Percentiles rank a stretch among this genome's conserved stretches.
phyloP scores from a whole-genome alignment of 2,797 vertebrate species.

The Gallinago solitaria region DNA sequence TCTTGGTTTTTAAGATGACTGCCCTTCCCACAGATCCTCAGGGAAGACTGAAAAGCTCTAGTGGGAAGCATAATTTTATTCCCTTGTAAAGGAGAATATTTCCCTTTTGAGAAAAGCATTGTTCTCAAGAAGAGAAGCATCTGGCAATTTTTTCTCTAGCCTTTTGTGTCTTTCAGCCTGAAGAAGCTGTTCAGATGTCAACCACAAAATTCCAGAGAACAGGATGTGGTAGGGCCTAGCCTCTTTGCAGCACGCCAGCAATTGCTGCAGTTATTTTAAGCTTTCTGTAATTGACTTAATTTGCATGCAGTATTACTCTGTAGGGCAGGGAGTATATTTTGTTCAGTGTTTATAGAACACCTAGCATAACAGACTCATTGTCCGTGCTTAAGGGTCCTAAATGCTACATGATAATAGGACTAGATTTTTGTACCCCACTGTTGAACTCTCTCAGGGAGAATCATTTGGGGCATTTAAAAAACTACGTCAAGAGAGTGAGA shows the following conservation, averaged over 20 bases:
- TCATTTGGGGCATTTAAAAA: not conserved
- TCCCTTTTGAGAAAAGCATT: not conserved
- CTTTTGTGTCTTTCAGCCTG: not conserved
- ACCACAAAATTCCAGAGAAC: not conserved
- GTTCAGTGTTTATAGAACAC: not conserved
- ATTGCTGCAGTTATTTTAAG: not conserved
- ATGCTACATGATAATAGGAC: not conserved
- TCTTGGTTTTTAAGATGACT: not conserved
- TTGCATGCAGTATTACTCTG: not conserved
- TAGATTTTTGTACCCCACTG: not conserved
- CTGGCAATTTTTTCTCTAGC: not conserved
- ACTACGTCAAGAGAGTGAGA: not conserved
- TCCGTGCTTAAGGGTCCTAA: not conserved
- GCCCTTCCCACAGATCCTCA: not conserved
- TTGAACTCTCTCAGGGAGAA: not conserved
- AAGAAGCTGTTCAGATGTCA: not conserved
- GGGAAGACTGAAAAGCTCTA: not conserved
- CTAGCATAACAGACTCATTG: not conserved
- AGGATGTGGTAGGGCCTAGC: not conserved
- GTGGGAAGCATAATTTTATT: not conserved
- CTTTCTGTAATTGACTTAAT: not conserved
- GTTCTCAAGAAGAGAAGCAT: not conserved
- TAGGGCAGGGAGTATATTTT: not conserved
- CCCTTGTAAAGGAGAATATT: not conserved
- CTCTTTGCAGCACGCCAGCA: not conserved